Base-by-base conservation (phyloP, 2,113 vertebrate genomes). In the Zosterops pallidus region DNA sequence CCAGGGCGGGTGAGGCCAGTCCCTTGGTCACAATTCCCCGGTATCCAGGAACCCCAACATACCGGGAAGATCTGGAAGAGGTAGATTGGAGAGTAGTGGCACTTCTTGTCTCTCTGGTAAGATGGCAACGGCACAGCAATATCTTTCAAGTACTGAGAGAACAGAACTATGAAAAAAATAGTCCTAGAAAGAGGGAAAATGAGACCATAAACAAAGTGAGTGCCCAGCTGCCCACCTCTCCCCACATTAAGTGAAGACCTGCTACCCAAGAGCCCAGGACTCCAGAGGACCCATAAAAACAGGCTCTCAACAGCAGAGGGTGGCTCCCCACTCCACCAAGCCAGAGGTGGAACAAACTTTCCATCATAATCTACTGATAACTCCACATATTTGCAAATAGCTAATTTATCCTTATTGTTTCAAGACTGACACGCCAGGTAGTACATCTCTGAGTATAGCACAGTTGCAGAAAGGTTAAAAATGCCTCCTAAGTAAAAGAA, bases 61-160 rank as follows among this genome's bases (percentile, higher is more conserved):
- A 99, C 99, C 19, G 99, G 99, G 70, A 99, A 98, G 96, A 99
- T 98, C 98, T 99, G 99, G 94, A 99, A 99, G 95, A 99, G 29
- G 92, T 98, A 97, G 63, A 99, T 82, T 23, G 93, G 98, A 67
- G 97, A 96, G 79, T 97, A 92, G 91, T 98, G 98, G 44, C 98
- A 97, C 74, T 98, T 98, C 96, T 98, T 98, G 83, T 94, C 82
- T 96, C 96, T 98, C 95, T 94, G 98, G 83, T 98, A 99, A 37
- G 95, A 80, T 0, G 98, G 99, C 83, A 99, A 69, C 0, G 97
- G 98, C 47, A 99, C 89, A 3, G 98, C 64, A 17, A 99, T 89
- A 53, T 98, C 98, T 21, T 99, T 98, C 94, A 99, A 98, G 96
- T 99, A 99, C 97, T 99, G 99, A 21, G 99, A 99, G 97, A 99